phyloP scores from a whole-genome alignment of 2,888 invertebrate genomes.

The Sminthurinus aureus region DNA sequence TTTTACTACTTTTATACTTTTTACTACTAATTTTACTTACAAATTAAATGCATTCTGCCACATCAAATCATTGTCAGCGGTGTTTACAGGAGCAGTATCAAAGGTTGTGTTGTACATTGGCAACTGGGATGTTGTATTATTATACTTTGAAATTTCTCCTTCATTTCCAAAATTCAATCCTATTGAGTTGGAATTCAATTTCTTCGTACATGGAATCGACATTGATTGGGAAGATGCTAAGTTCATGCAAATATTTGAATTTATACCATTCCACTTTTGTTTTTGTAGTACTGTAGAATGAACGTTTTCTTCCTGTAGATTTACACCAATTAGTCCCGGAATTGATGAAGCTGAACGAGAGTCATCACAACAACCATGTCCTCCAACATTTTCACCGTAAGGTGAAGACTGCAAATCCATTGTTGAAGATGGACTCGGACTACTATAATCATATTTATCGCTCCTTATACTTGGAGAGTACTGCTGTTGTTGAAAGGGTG shows the following conservation, averaged over 20 bases:
- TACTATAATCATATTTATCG: constrained; percentile 2
- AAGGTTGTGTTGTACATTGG: neutral
- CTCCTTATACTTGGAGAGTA: constrained; percentile 13
- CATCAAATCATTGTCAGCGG: neutral
- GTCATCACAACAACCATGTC: constrained; percentile 3
- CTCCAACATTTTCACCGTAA: constrained; percentile 4
- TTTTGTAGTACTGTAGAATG: neutral
- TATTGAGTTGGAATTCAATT: neutral
- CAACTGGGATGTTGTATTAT: neutral
- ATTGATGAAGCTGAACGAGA: constrained; percentile 18
- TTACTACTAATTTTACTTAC: neutral
- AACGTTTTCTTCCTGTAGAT: constrained; percentile 9
- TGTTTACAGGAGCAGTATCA: neutral
- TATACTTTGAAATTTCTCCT: neutral
- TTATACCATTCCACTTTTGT: constrained; percentile 5
- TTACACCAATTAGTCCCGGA: constrained; percentile 17
- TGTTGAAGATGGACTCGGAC: constrained; percentile 5
- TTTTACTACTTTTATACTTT: too few relatives aligned
- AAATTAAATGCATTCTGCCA: neutral
- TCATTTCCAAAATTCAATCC: neutral
- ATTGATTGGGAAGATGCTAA: neutral
- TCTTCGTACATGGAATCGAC: neutral
- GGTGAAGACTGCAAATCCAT: constrained; percentile 13
- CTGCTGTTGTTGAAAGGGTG: constrained; percentile 42
- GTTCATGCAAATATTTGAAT: too few relatives aligned